Base-by-base conservation (phyloP, 2,888 invertebrate species). In the Onchidella celtica region DNA sequence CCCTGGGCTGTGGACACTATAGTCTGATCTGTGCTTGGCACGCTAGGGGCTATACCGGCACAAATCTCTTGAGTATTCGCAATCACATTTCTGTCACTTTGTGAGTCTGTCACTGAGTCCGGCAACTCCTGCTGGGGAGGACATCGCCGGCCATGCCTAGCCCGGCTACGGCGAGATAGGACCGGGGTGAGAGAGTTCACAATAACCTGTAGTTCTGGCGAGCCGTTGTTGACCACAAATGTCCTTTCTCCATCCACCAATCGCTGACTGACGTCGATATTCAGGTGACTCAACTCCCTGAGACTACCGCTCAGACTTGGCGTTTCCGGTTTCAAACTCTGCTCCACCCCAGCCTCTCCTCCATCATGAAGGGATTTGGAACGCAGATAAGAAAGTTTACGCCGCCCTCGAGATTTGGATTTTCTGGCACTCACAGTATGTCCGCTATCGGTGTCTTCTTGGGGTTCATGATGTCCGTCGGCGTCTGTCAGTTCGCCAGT, bases 131-230 rank as follows among this genome's bases (percentile, higher is more conserved):
- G 9, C 17, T 47, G n/a, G 27, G 9, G 61, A 6, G 11, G 14
- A 61, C 6, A 21, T 38, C 66, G 32, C 0, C 59, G 55, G 1
- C 47, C 1, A 6, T 77, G 83, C 24, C 79, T 72, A n/a, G 87
- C 77, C 17, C 85, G 80, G 61, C 82, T 86, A 59, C 90, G 85
- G 21, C 89, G 83, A 29, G 85, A 72, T 66, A 90, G 77, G 36
- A 90, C 90, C 24, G 90, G 90, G 75, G 89, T 90, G 1, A 89
- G 85, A 0, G 90, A 85, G 76, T 89, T 89, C 27, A 90, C 88
- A 81, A 90, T 85, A 2, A 90, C 87, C 75, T 89, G 89, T 84
- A 89, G 86, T 80, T 90, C 90, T 3, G 88, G 85, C n/a, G 87
- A 88, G 36, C 85, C 83, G 72, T 89, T 65, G 32, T 36, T 29